phyloP scores from a whole-genome alignment of 2,113 vertebrate genomes.

The Dasypus novemcinctus region DNA sequence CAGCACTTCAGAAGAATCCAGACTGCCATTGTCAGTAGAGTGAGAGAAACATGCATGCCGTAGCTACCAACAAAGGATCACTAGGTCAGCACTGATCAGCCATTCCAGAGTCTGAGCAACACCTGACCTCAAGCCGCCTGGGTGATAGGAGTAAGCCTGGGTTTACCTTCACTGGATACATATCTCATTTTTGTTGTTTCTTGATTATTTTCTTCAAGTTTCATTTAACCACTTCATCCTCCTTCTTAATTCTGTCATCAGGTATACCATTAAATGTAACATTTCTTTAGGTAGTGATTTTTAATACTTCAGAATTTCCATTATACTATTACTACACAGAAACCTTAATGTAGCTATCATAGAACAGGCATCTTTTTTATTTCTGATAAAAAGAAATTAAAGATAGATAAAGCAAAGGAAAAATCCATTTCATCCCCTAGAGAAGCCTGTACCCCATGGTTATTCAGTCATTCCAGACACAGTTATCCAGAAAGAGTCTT shows the following conservation, averaged over 20 bases:
- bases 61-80: not conserved
- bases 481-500: not conserved
- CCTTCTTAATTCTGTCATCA: not conserved
- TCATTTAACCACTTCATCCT: not conserved
- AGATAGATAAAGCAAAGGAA: not conserved
- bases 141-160: not conserved
- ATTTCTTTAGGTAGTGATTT: not conserved
- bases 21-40: not conserved
- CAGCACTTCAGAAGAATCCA: not conserved
- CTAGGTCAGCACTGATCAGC: not conserved
- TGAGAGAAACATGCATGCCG: not conserved
- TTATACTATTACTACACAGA: not conserved
- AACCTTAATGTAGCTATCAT: not conserved
- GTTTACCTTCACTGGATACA: not conserved
- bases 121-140: not conserved
- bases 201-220: constrained; percentile 4
- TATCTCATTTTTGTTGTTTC: not conserved
- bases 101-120: not conserved
- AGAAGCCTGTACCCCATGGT: not conserved
- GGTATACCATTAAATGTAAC: not conserved
- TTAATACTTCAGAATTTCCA: not conserved
- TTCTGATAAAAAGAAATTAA: not conserved
- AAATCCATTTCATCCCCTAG: not conserved
- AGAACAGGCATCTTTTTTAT: not conserved
- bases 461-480: not conserved